Percentiles rank a stretch among this genome's conserved stretches.
Evolutionary conservation across 2,888 invertebrate genomes (phyloP).

Genomic region (Diarsia mendica): DNA sequence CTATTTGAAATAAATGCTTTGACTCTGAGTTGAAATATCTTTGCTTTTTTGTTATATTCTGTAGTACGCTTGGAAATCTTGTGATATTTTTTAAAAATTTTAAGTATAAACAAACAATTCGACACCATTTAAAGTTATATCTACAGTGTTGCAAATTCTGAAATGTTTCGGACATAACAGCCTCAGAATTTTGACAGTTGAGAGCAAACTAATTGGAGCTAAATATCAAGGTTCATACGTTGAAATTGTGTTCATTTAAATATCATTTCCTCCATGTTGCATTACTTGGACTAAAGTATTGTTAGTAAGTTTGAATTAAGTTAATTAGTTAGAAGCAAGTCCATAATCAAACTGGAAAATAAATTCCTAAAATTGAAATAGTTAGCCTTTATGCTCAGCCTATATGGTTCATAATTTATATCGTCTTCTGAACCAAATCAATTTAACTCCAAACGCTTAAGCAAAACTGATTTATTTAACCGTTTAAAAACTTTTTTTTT

Average conservation of each 20-base stretch:
- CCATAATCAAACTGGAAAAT: conserved; percentile 17
- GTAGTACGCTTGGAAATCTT: conserved; percentile 5
- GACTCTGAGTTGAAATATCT: not conserved
- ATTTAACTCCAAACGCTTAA: conserved; percentile 11
- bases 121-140: conserved; percentile 28
- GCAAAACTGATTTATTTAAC: not conserved
- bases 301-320: conserved; percentile 22
- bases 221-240: conserved; percentile 72
- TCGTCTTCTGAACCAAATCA: conserved; percentile 3
- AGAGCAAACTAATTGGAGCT: conserved; percentile 65
- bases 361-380: conserved; percentile 16
- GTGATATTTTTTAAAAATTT: not conserved
- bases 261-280: conserved; percentile 59
- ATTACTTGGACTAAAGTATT: conserved; percentile 22
- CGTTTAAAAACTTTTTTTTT: conserved; percentile 2
- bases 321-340: conserved; percentile 1
- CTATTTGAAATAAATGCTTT: not conserved
- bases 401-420: conserved; percentile 35
- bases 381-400: conserved; percentile 16
- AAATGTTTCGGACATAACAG: conserved; percentile 64
- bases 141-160: conserved; percentile 34
- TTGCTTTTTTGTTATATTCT: not conserved
- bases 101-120: conserved; percentile 19
- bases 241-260: conserved; percentile 64
- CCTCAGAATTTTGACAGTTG: conserved; percentile 66